phyloP scores from a whole-genome alignment of 2,113 vertebrate species.

The Tragulus kanchil region DNA sequence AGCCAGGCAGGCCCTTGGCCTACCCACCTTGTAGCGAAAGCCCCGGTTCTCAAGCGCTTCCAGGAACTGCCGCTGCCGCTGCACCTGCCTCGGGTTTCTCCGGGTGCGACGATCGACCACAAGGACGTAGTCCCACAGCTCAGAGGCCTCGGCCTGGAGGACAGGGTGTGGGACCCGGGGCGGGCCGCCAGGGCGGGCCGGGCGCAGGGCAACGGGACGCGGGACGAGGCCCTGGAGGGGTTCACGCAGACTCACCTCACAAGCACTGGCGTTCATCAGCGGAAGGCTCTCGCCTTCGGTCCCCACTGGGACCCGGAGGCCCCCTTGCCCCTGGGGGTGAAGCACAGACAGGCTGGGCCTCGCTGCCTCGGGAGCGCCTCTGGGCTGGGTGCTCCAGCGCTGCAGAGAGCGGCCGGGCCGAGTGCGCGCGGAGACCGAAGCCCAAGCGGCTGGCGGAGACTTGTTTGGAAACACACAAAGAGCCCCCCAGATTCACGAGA shows the following conservation, averaged over 20 bases:
- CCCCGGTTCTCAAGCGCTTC: constrained; percentile 87
- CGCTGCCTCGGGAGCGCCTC: accelerated
- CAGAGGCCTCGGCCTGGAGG: neutral
- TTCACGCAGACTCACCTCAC: neutral
- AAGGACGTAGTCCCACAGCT: constrained; percentile 91
- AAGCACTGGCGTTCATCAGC: neutral
- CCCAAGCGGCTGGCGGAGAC: too few species aligned
- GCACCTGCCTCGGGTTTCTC: constrained; percentile 4
- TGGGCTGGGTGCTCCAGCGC: accelerated
- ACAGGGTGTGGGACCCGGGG: neutral
- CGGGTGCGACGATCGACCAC: constrained; percentile 85
- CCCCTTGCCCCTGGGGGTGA: constrained; percentile 37
- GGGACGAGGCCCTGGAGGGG: too few species aligned
- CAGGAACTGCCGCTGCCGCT: constrained; percentile 90
- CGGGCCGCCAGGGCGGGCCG: neutral
- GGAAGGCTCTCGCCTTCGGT: constrained; percentile 28
- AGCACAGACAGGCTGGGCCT: neutral
- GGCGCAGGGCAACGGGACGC: accelerated
- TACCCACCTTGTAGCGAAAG: constrained; percentile 88
- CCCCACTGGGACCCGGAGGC: neutral
- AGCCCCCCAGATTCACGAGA: neutral
- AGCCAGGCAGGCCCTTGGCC: accelerated
- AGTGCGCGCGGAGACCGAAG: accelerated
- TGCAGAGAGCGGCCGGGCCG: neutral
- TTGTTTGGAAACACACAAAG: neutral